phyloP scores from a whole-genome alignment of 2,797 vertebrate genomes.

The Silurus aristotelis region DNA sequence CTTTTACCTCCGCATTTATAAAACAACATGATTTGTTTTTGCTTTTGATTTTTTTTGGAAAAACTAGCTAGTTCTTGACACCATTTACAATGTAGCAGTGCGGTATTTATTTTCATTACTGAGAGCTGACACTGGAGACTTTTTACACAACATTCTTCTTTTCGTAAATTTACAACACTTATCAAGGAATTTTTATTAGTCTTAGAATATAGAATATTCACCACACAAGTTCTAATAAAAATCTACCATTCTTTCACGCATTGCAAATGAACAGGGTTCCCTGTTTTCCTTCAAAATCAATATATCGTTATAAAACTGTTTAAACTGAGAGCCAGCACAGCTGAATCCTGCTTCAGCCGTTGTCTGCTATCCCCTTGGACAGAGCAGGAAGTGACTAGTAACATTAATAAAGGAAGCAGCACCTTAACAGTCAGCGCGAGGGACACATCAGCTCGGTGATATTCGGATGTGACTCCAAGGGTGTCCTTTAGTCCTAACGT shows the following conservation, averaged over 20 bases:
- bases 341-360: conserved; percentile 62
- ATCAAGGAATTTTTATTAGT: not conserved
- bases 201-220: not conserved
- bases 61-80: not conserved
- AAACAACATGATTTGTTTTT: not conserved
- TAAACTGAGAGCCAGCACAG: conserved; percentile 56
- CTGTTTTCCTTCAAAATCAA: conserved; percentile 31
- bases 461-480: conserved; percentile 62
- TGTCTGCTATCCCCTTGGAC: conserved; percentile 55
- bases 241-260: conserved; percentile 7
- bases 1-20: not conserved
- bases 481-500: conserved; percentile 33
- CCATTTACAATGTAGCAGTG: not conserved
- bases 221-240: not conserved
- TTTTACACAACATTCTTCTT: not conserved
- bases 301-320: conserved; percentile 44
- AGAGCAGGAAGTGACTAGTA: conserved; percentile 71
- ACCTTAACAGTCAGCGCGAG: conserved; percentile 64
- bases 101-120: not conserved
- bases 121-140: not conserved
- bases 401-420: conserved; percentile 72
- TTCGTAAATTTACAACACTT: not conserved
- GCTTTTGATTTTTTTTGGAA: not conserved
- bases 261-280: not conserved
- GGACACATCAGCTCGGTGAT: conserved; percentile 59